Percentiles rank a stretch among this genome's conserved stretches.
These are phyloP conservation scores for Sander lucioperca DNA, from an alignment of 2,113 vertebrate genomes.

Conservation along the genomic window DNA sequence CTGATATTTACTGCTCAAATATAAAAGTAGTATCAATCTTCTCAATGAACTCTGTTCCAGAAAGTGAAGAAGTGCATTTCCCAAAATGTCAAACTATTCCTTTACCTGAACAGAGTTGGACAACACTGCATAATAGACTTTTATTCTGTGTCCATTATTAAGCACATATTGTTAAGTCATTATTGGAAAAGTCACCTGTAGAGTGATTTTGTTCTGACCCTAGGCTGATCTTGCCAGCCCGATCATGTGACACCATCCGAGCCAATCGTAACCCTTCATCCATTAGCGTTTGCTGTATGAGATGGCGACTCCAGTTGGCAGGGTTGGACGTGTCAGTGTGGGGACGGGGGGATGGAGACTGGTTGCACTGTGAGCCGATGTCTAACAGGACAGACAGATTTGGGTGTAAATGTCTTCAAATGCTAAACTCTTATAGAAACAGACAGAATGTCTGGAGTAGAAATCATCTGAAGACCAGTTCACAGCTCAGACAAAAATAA, in stretches of 20 bases:
- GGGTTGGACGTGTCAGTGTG: constrained; percentile 87
- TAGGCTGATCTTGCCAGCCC: constrained; percentile 88
- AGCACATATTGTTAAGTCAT: constrained; percentile 25
- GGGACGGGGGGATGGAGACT: constrained; percentile 85
- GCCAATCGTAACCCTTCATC: constrained; percentile 97
- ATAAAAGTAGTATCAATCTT: neutral
- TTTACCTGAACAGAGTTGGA: neutral
- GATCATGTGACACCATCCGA: constrained; percentile 94
- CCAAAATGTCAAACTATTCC: neutral
- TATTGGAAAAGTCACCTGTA: constrained; percentile 85
- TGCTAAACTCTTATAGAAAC: constrained; percentile 13
- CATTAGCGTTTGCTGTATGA: constrained; percentile 97
- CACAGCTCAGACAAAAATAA: neutral
- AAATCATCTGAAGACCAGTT: neutral
- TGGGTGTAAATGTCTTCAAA: constrained; percentile 54
- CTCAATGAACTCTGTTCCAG: neutral
- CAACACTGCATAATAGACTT: constrained; percentile 30
- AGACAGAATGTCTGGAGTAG: constrained; percentile 13
- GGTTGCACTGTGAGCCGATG: constrained; percentile 82
- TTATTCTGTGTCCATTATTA: constrained; percentile 40
- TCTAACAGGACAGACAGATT: constrained; percentile 79
- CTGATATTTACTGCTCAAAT: neutral
- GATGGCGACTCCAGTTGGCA: constrained; percentile 93
- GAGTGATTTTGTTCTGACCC: constrained; percentile 88
- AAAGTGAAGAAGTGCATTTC: neutral